These are phyloP conservation scores for Galaxea fascicularis DNA, from an alignment of 92 coral and sea anemone genomes.

Conservation along the genomic window DNA sequence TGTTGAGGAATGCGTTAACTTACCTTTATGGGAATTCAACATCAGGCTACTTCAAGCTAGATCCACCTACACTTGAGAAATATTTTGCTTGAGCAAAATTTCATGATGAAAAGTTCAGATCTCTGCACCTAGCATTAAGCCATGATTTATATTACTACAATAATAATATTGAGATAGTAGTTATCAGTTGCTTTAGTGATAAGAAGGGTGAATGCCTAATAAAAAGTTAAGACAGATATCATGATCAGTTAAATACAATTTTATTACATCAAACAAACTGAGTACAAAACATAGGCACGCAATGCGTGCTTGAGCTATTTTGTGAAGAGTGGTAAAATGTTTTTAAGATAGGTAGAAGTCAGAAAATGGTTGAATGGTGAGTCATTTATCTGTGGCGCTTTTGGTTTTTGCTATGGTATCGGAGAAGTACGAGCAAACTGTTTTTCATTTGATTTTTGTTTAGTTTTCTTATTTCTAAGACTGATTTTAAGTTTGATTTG, in stretches of 20 bases:
- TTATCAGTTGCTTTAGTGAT: constrained; percentile 11
- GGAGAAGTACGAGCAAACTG: too few species aligned
- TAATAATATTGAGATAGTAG: constrained; percentile 7
- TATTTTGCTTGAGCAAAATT: constrained; percentile 27
- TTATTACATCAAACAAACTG: not conserved
- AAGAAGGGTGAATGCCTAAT: constrained; percentile 2
- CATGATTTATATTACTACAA: not conserved
- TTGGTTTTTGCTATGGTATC: too few species aligned
- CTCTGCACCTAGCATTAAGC: constrained; percentile 14
- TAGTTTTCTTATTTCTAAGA: too few species aligned
- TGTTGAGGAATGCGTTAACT: constrained; percentile 31
- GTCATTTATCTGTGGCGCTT: too few species aligned
- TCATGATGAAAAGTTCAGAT: constrained; percentile 18
- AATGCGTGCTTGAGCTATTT: too few species aligned
- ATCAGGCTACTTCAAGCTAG: constrained; percentile 19
- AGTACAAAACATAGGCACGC: too few species aligned
- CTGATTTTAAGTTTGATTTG: too few species aligned
- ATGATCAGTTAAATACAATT: not conserved
- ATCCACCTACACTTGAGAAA: constrained; percentile 36
- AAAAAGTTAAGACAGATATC: constrained; percentile 11
- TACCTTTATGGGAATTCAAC: constrained; percentile 41
- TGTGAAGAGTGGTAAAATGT: too few species aligned
- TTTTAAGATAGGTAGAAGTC: too few species aligned
- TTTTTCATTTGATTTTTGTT: too few species aligned
- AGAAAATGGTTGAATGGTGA: too few species aligned